A percentile compares a stretch with the other conserved stretches of the same genome.
Conservation (phyloP, 2,888 invertebrate species). For the Cheilosia variabilis region DNA sequence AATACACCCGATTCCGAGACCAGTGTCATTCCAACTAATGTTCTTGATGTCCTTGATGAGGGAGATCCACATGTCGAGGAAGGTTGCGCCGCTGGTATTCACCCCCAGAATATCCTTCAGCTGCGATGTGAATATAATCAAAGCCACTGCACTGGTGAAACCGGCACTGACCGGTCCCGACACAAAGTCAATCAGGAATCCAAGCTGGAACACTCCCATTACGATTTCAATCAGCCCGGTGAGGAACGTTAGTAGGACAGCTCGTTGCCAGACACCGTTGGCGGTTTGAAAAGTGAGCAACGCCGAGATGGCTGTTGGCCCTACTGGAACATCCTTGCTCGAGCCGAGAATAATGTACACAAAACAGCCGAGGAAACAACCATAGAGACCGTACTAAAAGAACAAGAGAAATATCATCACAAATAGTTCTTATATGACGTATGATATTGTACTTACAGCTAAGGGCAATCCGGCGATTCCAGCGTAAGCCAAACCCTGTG, state of each 20-base stretch:
- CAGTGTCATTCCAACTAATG: slow-evolving; percentile 89
- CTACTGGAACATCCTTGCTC: slow-evolving; percentile 96
- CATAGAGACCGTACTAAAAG: slow-evolving; percentile 94
- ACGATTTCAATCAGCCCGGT: slow-evolving; percentile 90
- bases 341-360: slow-evolving; percentile 95
- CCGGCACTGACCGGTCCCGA: slow-evolving; percentile 95
- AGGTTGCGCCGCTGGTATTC: slow-evolving; percentile 89
- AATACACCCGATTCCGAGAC: slow-evolving; percentile 90
- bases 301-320: slow-evolving; percentile 96
- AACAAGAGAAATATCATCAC: neutral
- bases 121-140: slow-evolving; percentile 95
- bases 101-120: slow-evolving; percentile 93
- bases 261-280: slow-evolving; percentile 86
- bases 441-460: slow-evolving; percentile 83
- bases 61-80: slow-evolving; percentile 91
- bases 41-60: slow-evolving; percentile 88
- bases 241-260: slow-evolving; percentile 90
- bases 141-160: slow-evolving; percentile 94
- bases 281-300: slow-evolving; percentile 93
- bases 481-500: slow-evolving; percentile 93
- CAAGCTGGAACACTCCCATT: slow-evolving; percentile 93
- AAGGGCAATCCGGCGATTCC: slow-evolving; percentile 91
- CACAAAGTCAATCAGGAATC: slow-evolving; percentile 95
- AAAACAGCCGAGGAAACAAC: slow-evolving; percentile 95
- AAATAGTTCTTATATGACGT: neutral